phyloP scores from a whole-genome alignment of 2,888 invertebrate species.

The Oxyscelio sp. region DNA sequence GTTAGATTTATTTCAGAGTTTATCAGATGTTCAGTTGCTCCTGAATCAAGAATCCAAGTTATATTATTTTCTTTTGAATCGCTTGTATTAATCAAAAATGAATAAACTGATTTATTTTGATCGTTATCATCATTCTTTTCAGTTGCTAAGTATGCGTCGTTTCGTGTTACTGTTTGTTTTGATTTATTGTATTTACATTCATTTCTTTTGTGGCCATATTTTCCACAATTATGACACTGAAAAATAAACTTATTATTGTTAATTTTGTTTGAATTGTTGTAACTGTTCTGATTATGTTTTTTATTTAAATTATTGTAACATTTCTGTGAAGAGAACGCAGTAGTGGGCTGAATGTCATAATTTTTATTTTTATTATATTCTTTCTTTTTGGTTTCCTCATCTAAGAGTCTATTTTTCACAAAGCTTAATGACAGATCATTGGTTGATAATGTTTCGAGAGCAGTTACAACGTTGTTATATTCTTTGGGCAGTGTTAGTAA shows the following conservation, averaged over 20 bases:
- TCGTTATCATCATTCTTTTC: slow-evolving; percentile 9
- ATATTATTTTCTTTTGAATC: slow-evolving; percentile 7
- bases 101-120: slow-evolving; percentile 7
- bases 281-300: background rate
- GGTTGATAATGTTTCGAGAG: slow-evolving; percentile 70
- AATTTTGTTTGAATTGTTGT: slow-evolving; percentile 14
- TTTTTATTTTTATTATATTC: too few species aligned
- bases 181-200: slow-evolving; percentile 32
- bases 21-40: slow-evolving; percentile 74
- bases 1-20: slow-evolving; percentile 30
- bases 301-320: background rate
- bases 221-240: slow-evolving; percentile 57
- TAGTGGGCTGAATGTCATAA: background rate
- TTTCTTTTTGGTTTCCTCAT: slow-evolving; percentile 70
- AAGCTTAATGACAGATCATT: slow-evolving; percentile 66
- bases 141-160: too few species aligned
- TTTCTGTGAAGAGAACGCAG: background rate
- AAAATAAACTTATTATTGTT: slow-evolving; percentile 23
- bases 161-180: too few species aligned
- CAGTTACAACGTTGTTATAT: slow-evolving; percentile 76
- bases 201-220: slow-evolving; percentile 47
- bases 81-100: slow-evolving; percentile 13
- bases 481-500: slow-evolving; percentile 74
- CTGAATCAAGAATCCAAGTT: background rate
- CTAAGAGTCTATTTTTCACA: slow-evolving; percentile 76